Percentiles rank a stretch among this genome's conserved stretches.
Conservation (phyloP, 2,113 vertebrate genomes). For the Crotalus helleri region DNA sequence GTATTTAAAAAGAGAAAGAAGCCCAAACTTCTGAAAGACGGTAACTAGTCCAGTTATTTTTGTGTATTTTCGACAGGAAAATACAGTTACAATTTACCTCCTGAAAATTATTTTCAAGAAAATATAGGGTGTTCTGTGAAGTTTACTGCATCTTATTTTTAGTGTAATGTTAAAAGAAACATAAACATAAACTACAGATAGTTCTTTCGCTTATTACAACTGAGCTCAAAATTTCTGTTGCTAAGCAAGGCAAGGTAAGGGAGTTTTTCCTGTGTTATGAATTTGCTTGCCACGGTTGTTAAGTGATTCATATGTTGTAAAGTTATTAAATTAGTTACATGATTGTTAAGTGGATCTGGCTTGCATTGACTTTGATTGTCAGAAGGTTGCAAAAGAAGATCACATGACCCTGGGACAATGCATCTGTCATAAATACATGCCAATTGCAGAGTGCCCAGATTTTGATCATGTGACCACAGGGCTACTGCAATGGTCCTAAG, state of each 20-base stretch:
- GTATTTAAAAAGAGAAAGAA: slow-evolving; percentile 74
- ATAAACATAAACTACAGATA: not conserved
- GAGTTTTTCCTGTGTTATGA: not conserved
- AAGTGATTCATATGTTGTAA: not conserved
- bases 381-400: not conserved
- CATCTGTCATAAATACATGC: not conserved
- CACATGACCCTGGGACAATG: not conserved
- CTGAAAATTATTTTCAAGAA: slow-evolving; percentile 66
- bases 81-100: slow-evolving; percentile 73
- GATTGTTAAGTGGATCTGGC: not conserved
- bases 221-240: not conserved
- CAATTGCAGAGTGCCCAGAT: not conserved
- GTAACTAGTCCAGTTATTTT: slow-evolving; percentile 74
- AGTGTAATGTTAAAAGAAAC: not conserved
- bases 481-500: not conserved
- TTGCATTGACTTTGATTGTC: not conserved
- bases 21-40: slow-evolving; percentile 73
- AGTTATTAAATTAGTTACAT: not conserved
- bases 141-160: not conserved
- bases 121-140: slow-evolving; percentile 39
- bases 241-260: not conserved
- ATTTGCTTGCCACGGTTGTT: not conserved
- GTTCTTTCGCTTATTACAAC: not conserved
- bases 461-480: not conserved
- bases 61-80: slow-evolving; percentile 68